Percentiles rank a stretch among this genome's conserved stretches.
These are phyloP conservation scores for Ectemnius continuus DNA, from an alignment of 2,888 invertebrate genomes.

Conservation along the genomic window DNA sequence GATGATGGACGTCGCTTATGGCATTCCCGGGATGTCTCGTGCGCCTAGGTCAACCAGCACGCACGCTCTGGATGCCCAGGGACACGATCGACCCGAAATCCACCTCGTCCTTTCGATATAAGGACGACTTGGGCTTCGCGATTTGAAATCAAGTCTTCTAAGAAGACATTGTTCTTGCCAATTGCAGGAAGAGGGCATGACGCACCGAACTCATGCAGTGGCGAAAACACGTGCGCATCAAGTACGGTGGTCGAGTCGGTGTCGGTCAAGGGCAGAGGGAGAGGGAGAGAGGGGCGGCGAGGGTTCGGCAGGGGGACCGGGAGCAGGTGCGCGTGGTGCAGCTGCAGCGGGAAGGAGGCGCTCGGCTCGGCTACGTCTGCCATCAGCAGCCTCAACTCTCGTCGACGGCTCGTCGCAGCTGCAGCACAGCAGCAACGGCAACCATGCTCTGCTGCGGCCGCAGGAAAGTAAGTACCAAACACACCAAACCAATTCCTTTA, in stretches of 20 bases:
- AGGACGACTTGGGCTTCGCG: too few relatives aligned
- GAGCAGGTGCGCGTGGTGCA: slow-evolving; percentile 77
- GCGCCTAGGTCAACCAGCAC: slow-evolving; percentile 49
- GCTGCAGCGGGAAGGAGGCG: slow-evolving; percentile 74
- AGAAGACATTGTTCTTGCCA: background rate
- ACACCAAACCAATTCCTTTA: too few relatives aligned
- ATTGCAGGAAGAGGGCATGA: slow-evolving; percentile 74
- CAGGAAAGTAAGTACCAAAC: slow-evolving; percentile 86
- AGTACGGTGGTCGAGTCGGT: slow-evolving; percentile 78
- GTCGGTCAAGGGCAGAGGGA: slow-evolving; percentile 78
- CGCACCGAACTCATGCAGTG: slow-evolving; percentile 78
- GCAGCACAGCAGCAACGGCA: slow-evolving; percentile 93
- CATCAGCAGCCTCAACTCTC: slow-evolving; percentile 74
- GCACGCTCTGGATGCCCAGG: too few relatives aligned
- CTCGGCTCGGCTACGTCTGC: slow-evolving; percentile 73
- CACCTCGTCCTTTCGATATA: too few relatives aligned
- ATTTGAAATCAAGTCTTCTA: too few relatives aligned
- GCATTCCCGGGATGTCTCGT: slow-evolving; percentile 54
- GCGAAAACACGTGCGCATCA: slow-evolving; percentile 78
- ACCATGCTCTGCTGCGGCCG: slow-evolving; percentile 97
- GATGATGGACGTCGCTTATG: slow-evolving; percentile 53
- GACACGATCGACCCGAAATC: too few relatives aligned
- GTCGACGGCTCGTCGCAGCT: slow-evolving; percentile 79
- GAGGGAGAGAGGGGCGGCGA: slow-evolving; percentile 74
- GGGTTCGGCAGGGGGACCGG: slow-evolving; percentile 71